Conservation (phyloP, 2,113 vertebrate genomes). For the Phylloscopus whistleri region DNA sequence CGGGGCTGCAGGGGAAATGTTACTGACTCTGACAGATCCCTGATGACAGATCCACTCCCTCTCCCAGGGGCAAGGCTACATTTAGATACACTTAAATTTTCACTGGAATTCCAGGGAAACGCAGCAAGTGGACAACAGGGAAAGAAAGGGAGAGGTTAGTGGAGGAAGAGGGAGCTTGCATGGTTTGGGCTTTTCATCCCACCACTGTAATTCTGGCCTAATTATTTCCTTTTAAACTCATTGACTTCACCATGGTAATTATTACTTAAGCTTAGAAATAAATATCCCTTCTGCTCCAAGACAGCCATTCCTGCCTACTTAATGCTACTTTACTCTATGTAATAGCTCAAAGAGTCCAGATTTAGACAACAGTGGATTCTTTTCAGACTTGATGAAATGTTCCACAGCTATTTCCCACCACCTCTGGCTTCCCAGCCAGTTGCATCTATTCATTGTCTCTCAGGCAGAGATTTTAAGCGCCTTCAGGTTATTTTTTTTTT, state of each 20-base stretch:
- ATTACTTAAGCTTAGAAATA: constrained; percentile 17
- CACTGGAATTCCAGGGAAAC: constrained; percentile 9
- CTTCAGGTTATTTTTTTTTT: not conserved
- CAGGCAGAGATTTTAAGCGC: not conserved
- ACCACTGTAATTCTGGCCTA: not conserved
- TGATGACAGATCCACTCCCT: constrained; percentile 55
- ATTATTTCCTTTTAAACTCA: constrained; percentile 41
- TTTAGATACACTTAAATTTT: constrained; percentile 49
- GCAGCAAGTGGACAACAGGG: not conserved
- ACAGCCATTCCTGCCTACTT: constrained; percentile 1
- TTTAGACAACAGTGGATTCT: not conserved
- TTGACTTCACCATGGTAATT: constrained; percentile 14
- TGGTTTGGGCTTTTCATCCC: not conserved
- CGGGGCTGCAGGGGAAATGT: constrained; percentile 13
- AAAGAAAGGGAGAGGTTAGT: not conserved
- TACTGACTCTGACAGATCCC: constrained; percentile 65
- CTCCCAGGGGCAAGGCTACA: constrained; percentile 39
- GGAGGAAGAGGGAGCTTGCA: not conserved
- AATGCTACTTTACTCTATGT: not conserved
- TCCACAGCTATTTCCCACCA: not conserved
- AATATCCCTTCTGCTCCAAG: constrained; percentile 15
- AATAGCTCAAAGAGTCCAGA: constrained; percentile 29
- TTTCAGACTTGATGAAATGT: not conserved
- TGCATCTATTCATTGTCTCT: not conserved
- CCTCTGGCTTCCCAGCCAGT: not conserved